phyloP scores from a whole-genome alignment of 2,797 vertebrate species.

The Acrocephalus scirpaceus region DNA sequence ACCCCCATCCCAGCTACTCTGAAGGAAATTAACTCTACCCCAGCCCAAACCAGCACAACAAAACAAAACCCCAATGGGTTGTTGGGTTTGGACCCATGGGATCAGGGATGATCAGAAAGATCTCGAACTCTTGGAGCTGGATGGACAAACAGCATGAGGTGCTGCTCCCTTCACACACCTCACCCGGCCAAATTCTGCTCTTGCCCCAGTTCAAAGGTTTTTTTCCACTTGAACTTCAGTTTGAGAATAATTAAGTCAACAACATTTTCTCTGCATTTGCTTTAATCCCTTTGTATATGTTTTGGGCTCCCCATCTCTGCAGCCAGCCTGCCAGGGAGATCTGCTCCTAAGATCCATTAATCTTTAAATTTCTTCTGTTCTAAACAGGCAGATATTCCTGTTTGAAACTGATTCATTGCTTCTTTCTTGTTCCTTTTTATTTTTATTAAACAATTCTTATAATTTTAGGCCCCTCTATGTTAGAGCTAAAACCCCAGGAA shows the following conservation, averaged over 20 bases:
- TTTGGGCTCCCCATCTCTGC: not conserved
- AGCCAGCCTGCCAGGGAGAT: not conserved
- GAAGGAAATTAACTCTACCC: not conserved
- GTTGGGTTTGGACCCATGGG: rapidly evolving
- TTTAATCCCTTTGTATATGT: not conserved
- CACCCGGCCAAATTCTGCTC: not conserved
- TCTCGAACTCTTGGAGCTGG: not conserved
- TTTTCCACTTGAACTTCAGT: not conserved
- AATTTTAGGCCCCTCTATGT: not conserved
- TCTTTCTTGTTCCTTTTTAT: not conserved
- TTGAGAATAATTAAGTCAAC: not conserved
- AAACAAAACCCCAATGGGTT: not conserved
- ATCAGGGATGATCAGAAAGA: not conserved
- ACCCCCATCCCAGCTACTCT: not conserved
- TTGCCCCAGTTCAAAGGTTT: not conserved
- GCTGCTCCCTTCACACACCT: not conserved
- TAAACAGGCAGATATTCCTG: not conserved
- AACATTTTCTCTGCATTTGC: not conserved
- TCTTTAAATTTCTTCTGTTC: not conserved
- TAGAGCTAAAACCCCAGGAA: not conserved
- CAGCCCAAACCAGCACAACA: not conserved
- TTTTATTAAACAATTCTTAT: not conserved
- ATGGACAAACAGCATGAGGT: not conserved
- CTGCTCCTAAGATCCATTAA: not conserved
- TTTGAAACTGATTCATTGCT: not conserved